phyloP scores from a whole-genome alignment of 1,140 invertebrate species.

The Papilio aristodemus region DNA sequence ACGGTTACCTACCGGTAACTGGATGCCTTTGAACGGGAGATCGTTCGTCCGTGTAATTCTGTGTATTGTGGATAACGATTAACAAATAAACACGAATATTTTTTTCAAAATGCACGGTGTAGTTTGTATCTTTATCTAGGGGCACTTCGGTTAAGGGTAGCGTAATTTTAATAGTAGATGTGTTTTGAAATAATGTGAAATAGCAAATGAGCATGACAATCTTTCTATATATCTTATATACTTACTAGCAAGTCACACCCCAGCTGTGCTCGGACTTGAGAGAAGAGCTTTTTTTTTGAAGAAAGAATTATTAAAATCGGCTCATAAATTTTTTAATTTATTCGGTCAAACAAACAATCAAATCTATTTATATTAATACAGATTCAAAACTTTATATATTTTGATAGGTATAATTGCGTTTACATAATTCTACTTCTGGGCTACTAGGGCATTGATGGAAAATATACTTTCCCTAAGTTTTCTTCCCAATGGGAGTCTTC shows the following conservation, averaged over 20 bases:
- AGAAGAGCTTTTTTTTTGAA: too few relatives aligned
- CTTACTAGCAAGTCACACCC: too few relatives aligned
- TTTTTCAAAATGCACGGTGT: constrained; percentile 16
- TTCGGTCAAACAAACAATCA: too few relatives aligned
- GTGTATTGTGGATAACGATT: constrained; percentile 48
- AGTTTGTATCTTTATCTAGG: constrained; percentile 22
- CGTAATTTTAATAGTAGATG: background rate
- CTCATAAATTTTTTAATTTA: too few relatives aligned
- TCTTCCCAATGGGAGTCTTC: background rate
- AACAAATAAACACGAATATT: constrained; percentile 42
- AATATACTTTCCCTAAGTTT: background rate
- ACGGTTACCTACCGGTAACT: constrained; percentile 51
- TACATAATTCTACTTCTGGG: too few relatives aligned
- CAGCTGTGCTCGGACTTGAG: too few relatives aligned
- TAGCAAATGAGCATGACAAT: too few relatives aligned
- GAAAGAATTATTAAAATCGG: too few relatives aligned
- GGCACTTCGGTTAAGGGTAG: background rate
- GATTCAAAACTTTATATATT: too few relatives aligned
- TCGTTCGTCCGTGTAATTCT: constrained; percentile 60
- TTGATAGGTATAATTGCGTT: too few relatives aligned
- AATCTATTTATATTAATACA: too few relatives aligned
- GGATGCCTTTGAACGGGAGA: constrained; percentile 72
- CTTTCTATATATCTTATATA: too few relatives aligned
- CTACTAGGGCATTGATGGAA: background rate
- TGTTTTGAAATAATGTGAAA: background rate